Evolutionary conservation across 2,797 vertebrate species (phyloP).

Genomic region (Poeciliopsis gracilis): DNA sequence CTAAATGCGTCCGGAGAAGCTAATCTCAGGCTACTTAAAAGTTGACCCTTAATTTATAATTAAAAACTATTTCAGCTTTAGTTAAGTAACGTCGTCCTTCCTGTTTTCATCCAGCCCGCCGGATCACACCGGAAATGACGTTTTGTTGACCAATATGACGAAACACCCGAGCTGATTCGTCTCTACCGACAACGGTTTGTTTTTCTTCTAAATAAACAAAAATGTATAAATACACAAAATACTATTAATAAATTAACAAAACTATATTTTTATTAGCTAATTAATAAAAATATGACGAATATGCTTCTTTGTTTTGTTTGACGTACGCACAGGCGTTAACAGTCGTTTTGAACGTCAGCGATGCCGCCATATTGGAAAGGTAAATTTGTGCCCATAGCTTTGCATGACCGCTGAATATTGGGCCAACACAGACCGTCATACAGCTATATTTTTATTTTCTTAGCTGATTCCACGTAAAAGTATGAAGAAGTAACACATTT

Average conservation of each 20-base stretch:
- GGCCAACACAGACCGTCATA: background rate
- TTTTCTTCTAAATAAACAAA: background rate
- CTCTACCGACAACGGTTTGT: background rate
- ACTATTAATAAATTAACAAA: background rate
- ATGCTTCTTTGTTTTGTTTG: background rate
- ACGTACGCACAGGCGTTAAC: background rate
- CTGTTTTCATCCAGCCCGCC: slow-evolving; percentile 70
- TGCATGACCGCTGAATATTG: background rate
- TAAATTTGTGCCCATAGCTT: background rate
- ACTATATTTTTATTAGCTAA: background rate
- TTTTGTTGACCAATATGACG: slow-evolving; percentile 31
- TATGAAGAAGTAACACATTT: background rate
- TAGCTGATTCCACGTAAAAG: background rate
- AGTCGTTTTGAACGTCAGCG: background rate
- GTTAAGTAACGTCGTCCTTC: background rate
- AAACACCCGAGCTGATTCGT: slow-evolving; percentile 48
- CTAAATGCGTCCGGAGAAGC: background rate
- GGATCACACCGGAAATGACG: slow-evolving; percentile 64
- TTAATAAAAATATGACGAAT: background rate
- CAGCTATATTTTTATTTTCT: background rate
- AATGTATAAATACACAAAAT: background rate
- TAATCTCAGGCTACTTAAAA: background rate
- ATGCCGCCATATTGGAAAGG: slow-evolving; percentile 1
- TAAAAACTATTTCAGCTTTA: background rate
- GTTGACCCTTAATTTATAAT: background rate